A percentile compares a stretch with the other conserved stretches of the same genome.
Conservation (phyloP, 2,888 invertebrate genomes). For the Sesia apiformis region DNA sequence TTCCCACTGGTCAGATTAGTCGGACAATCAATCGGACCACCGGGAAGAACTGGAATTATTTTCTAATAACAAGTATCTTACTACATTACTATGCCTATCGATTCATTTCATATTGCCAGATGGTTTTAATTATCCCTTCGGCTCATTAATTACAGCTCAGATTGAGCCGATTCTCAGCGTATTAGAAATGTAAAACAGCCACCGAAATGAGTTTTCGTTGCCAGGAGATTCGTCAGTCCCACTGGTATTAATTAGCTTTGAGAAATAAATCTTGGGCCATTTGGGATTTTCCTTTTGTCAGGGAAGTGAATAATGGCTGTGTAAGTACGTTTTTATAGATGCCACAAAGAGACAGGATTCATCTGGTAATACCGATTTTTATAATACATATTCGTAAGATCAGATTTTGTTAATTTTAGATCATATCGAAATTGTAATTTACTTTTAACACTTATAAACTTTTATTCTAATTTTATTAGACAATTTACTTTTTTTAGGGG, state of each 20-base stretch:
- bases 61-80: too few relatives aligned
- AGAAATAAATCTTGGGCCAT: not conserved
- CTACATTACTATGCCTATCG: not conserved
- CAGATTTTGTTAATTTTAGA: too few relatives aligned
- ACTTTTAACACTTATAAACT: too few relatives aligned
- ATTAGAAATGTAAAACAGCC: slow-evolving; percentile 61
- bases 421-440: too few relatives aligned
- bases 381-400: too few relatives aligned
- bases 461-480: too few relatives aligned
- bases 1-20: too few relatives aligned
- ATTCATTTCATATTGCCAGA: not conserved
- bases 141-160: slow-evolving; percentile 48
- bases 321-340: not conserved
- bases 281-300: not conserved
- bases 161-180: slow-evolving; percentile 18
- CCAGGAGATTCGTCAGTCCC: slow-evolving; percentile 32
- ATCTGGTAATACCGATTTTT: too few relatives aligned
- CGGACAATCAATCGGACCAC: too few relatives aligned
- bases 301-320: not conserved
- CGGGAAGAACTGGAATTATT: too few relatives aligned
- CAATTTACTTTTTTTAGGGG: too few relatives aligned
- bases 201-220: slow-evolving; percentile 47
- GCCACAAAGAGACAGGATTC: too few relatives aligned
- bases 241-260: slow-evolving; percentile 32
- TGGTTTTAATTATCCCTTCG: slow-evolving; percentile 16